A percentile compares a stretch with the other conserved stretches of the same genome.
Evolutionary conservation across 2,888 invertebrate species (phyloP).

Genomic region (Serrognathus titanus): DNA sequence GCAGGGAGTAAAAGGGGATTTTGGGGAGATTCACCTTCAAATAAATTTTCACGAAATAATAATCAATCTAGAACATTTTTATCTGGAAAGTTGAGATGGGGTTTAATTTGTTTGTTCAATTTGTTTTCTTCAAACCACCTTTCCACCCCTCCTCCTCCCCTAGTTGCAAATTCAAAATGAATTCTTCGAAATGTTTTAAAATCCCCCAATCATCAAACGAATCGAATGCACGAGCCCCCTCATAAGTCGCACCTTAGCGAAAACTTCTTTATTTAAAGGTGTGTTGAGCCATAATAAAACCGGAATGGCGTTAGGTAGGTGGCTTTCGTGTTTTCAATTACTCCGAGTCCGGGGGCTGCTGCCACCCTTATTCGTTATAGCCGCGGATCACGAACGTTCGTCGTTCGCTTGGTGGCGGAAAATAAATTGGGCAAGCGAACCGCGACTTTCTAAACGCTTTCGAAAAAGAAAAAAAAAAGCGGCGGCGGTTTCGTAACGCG

Average conservation of each 20-base stretch:
- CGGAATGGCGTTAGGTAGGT: slow-evolving; percentile 5
- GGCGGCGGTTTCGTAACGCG: slow-evolving; percentile 3
- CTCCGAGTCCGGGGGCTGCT: slow-evolving; percentile 5
- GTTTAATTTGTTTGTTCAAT: no score
- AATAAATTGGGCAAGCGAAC: not conserved
- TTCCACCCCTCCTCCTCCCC: no score
- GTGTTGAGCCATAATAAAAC: not conserved
- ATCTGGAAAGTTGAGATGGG: no score
- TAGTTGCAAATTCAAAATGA: no score
- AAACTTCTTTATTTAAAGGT: not conserved
- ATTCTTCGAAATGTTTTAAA: no score
- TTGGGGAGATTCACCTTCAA: no score
- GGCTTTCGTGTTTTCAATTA: slow-evolving; percentile 17
- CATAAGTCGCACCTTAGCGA: not conserved
- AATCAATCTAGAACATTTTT: no score
- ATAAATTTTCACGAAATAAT: no score
- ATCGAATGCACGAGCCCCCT: not conserved
- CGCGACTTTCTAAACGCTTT: not conserved
- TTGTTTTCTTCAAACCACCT: no score
- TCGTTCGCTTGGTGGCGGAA: not conserved
- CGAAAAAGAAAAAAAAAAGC: not conserved
- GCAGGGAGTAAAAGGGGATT: no score
- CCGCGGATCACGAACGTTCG: slow-evolving; percentile 5
- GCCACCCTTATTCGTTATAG: slow-evolving; percentile 7
- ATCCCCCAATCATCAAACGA: not conserved